A percentile compares a stretch with the other conserved stretches of the same genome.
Evolutionary conservation across 2,797 vertebrate species (phyloP).

Genomic region (Falco biarmicus): DNA sequence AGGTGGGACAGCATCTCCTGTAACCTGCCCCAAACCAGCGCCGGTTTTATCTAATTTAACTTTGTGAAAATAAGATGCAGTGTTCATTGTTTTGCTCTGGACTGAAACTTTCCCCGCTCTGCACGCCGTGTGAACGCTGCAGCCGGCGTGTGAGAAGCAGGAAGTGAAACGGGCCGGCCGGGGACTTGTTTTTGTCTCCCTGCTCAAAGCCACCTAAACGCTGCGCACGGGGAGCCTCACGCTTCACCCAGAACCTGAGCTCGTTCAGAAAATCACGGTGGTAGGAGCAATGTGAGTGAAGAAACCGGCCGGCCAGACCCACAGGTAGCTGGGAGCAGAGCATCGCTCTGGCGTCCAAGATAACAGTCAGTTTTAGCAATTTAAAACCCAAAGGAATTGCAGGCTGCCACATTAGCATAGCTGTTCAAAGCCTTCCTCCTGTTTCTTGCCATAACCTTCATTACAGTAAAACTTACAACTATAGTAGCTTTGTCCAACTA

Average conservation of each 20-base stretch:
- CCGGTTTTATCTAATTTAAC: background rate
- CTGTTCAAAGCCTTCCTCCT: slow-evolving; percentile 6
- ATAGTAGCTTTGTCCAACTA: background rate
- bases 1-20: background rate
- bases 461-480: background rate
- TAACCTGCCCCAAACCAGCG: background rate
- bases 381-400: background rate
- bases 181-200: slow-evolving; percentile 17
- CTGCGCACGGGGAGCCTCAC: background rate
- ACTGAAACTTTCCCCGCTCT: background rate
- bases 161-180: slow-evolving; percentile 52
- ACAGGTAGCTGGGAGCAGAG: background rate
- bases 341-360: background rate
- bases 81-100: background rate
- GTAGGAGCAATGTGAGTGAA: background rate
- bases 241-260: background rate
- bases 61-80: background rate
- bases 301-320: background rate
- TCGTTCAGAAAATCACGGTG: background rate
- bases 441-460: background rate
- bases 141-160: slow-evolving; percentile 26
- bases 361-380: background rate
- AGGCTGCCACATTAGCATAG: background rate
- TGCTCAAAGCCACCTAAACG: accelerated
- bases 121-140: accelerated